Conservation (phyloP, 1,140 invertebrate species). For the Paraescarpia echinospica region DNA sequence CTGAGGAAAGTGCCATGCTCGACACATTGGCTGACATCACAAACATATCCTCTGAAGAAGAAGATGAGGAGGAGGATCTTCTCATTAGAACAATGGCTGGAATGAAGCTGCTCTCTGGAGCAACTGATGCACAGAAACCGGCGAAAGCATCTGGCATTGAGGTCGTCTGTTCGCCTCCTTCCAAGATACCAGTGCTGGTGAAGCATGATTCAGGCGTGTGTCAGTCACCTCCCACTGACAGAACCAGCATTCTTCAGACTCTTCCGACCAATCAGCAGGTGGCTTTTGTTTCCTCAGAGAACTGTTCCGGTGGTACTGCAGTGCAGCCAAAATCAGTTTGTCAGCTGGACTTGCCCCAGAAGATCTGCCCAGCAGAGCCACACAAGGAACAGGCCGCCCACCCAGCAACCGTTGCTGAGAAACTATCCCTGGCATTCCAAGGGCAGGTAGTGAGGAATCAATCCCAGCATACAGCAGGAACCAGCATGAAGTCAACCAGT, state of each 20-base stretch:
- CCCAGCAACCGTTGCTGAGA: background rate
- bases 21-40: slow-evolving; percentile 8
- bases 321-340: background rate
- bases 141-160: background rate
- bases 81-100: background rate
- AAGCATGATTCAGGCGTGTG: background rate
- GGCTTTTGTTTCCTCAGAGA: background rate
- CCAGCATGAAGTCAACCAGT: slow-evolving; percentile 9
- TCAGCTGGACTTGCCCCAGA: background rate
- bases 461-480: slow-evolving; percentile 1
- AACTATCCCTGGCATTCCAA: background rate
- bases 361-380: background rate
- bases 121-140: background rate
- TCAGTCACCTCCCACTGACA: background rate
- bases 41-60: slow-evolving; percentile 7
- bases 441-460: background rate
- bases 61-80: background rate
- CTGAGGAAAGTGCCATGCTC: background rate
- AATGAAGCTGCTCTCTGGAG: background rate
- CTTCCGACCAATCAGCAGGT: background rate
- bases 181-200: background rate
- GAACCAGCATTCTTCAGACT: background rate
- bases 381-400: background rate
- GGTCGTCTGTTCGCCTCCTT: background rate
- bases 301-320: background rate